Conservation (phyloP, 2,113 vertebrate genomes). For the Mus pahari region DNA sequence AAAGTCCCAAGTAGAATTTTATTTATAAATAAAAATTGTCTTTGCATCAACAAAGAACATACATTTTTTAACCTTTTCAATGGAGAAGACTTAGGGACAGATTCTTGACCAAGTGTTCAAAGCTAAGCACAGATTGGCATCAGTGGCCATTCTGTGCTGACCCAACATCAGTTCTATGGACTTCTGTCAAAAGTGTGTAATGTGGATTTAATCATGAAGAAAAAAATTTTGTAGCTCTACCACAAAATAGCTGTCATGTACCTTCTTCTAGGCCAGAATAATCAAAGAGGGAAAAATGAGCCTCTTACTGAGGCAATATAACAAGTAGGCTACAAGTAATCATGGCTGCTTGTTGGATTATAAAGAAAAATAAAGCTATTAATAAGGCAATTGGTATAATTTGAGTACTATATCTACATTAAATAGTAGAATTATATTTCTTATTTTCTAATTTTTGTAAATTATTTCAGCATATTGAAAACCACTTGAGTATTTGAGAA, state of each 20-base stretch:
- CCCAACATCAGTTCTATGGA: neutral
- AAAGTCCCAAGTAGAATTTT: neutral
- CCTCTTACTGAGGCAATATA: neutral
- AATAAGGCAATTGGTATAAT: neutral
- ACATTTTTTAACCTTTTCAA: neutral
- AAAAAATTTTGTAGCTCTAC: neutral
- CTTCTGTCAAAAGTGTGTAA: neutral
- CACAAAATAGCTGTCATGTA: neutral
- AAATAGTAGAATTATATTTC: neutral
- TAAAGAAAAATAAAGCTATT: neutral
- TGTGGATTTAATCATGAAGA: neutral
- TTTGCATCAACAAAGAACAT: neutral
- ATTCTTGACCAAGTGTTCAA: neutral
- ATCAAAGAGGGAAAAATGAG: neutral
- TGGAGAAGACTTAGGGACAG: neutral
- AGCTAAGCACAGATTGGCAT: neutral
- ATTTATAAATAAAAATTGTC: constrained; percentile 23
- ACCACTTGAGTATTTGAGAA: neutral
- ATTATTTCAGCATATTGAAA: constrained; percentile 5
- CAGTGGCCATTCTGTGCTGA: neutral
- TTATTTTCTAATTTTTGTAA: neutral
- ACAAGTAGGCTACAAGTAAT: neutral
- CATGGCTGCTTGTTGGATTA: neutral
- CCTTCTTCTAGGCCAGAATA: neutral
- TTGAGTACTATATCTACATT: neutral